Percentiles rank a stretch among this genome's conserved stretches.
Evolutionary conservation across 2,888 invertebrate genomes (phyloP).

Genomic region (Cheilosia impressa): DNA sequence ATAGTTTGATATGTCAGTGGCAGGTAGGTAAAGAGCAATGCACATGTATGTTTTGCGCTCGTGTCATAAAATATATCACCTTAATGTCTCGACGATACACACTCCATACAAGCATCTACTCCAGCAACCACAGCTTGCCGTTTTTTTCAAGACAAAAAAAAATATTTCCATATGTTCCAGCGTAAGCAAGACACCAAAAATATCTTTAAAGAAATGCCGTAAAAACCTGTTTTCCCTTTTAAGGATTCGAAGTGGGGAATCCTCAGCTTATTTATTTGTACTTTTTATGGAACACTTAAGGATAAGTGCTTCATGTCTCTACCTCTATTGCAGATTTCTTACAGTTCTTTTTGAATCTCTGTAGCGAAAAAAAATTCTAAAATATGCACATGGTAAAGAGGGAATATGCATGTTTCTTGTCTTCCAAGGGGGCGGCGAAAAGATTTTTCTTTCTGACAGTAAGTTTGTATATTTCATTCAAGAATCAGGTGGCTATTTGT

Average conservation of each 20-base stretch:
- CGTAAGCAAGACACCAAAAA: conserved; percentile 17
- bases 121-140: conserved; percentile 36
- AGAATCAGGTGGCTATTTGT: conserved; percentile 61
- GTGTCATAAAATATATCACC: conserved; percentile 18
- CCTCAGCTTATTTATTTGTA: conserved; percentile 58
- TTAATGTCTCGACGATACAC: conserved; percentile 9
- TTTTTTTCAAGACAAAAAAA: conserved; percentile 26
- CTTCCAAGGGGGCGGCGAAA: conserved; percentile 33
- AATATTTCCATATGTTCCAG: conserved; percentile 17
- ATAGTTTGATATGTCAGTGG: no score
- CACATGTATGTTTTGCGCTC: no score
- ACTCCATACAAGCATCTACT: conserved; percentile 42
- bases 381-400: conserved; percentile 39
- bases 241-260: conserved; percentile 24
- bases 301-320: conserved; percentile 57
- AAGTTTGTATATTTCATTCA: conserved; percentile 60
- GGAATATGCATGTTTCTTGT: conserved; percentile 54
- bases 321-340: conserved; percentile 48
- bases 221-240: conserved; percentile 26
- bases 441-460: conserved; percentile 39
- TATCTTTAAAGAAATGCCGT: conserved; percentile 25
- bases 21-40: no score
- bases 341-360: conserved; percentile 35
- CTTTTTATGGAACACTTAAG: conserved; percentile 66
- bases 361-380: conserved; percentile 25